Evolutionary conservation across 2,888 invertebrate species (phyloP).

Genomic region (Lasioglossum pauxillum): DNA sequence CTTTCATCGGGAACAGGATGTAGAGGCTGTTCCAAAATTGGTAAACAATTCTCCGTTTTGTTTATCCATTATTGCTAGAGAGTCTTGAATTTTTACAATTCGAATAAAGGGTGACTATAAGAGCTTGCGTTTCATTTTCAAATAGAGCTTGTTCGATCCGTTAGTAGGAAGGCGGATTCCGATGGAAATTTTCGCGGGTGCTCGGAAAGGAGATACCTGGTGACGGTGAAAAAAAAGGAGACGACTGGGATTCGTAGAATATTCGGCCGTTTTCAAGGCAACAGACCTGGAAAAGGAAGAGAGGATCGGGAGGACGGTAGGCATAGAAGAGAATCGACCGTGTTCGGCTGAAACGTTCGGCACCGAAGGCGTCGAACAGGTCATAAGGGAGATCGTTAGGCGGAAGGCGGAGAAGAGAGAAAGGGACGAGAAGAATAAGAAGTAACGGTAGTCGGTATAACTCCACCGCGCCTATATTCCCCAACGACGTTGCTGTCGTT

Average conservation of each 20-base stretch:
- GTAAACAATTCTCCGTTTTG: too few relatives aligned
- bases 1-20: too few relatives aligned
- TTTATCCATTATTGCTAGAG: too few relatives aligned
- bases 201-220: slow-evolving; percentile 11
- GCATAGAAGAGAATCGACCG: slow-evolving; percentile 18
- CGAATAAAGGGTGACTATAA: too few relatives aligned
- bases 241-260: slow-evolving; percentile 23
- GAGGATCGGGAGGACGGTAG: slow-evolving; percentile 14
- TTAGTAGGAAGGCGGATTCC: neutral
- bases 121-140: neutral
- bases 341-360: slow-evolving; percentile 39
- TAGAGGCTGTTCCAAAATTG: too few relatives aligned
- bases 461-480: slow-evolving; percentile 70
- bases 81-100: too few relatives aligned
- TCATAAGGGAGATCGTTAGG: slow-evolving; percentile 57
- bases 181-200: slow-evolving; percentile 4
- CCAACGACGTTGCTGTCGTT: slow-evolving; percentile 48
- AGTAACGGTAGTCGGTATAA: slow-evolving; percentile 74
- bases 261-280: slow-evolving; percentile 20
- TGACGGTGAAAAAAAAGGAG: slow-evolving; percentile 2
- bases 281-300: neutral
- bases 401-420: slow-evolving; percentile 35
- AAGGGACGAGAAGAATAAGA: slow-evolving; percentile 65
- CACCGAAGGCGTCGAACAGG: slow-evolving; percentile 37
- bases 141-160: neutral